Evolutionary conservation across 2,113 vertebrate genomes (phyloP), one percentile per base, ranked within the genome.

Genomic region (Hepsetus odoe): DNA sequence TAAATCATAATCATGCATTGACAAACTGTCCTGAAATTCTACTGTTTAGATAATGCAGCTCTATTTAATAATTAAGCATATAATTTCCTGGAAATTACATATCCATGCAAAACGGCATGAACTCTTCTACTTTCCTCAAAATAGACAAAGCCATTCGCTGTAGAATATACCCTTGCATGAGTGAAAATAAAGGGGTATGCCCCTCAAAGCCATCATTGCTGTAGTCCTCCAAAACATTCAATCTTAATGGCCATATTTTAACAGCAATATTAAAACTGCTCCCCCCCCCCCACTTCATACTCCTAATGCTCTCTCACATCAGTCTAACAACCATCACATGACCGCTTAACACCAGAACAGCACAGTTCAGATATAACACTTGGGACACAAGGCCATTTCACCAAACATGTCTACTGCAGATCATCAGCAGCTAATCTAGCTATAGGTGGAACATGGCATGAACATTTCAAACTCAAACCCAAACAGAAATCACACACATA

Each of bases 321-420:
- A 38, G 24, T 18, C 6, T 76, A 26, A 66, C 13, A n/a, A n/a
- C 64, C 40, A 42, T 76, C 61, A 76, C 32, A 38, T 44, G 33
- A 75, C 28, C 18, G 30, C 8, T 49, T 49, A 74, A 66, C 73
- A 75, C 30, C 32, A 65, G n/a, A n/a, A 24, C 35, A n/a, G 20
- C 20, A n/a, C 56, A 62, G 56, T 74, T 26, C 22, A 46, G 14
- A 74, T 6, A 49, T 12, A 64, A 22, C 58, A 10, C 58, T 22
- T 42, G 33, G 42, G 49, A 62, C 14, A 28, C 18, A 26, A 16
- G 12, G 8, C 2, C 46, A 18, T 11, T 18, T 18, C 5, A 2
- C 20, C 1, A 49, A 49, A 62, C 38, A 46, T 16, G n/a, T 30
- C 35, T 44, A 74, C 28, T 24, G 16, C 14, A n/a, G 16, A 9